These are phyloP conservation scores for Drosophila varians DNA, from an alignment of 1,140 invertebrate species.

Conservation along the genomic window DNA sequence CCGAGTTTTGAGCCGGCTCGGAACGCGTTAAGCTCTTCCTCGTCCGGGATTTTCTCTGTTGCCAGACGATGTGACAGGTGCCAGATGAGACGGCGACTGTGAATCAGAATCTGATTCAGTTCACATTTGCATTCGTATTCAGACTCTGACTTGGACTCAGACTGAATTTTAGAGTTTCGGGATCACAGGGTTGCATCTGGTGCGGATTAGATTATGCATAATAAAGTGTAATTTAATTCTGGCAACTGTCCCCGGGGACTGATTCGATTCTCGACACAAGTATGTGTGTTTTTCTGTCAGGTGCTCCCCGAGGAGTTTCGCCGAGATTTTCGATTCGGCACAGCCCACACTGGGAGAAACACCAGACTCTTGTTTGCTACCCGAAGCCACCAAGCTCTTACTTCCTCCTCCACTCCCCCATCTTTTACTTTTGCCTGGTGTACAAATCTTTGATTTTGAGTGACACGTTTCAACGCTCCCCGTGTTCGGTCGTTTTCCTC, in stretches of 20 bases:
- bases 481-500: slow-evolving; percentile 36
- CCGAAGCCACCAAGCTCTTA: not conserved
- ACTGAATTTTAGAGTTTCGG: not conserved
- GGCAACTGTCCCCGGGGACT: slow-evolving; percentile 50
- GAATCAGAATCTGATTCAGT: slow-evolving; percentile 1
- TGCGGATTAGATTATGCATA: slow-evolving; percentile 81
- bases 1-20: no score
- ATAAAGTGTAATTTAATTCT: slow-evolving; percentile 82
- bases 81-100: slow-evolving; percentile 19
- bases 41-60: slow-evolving; percentile 1
- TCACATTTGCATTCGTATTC: no score
- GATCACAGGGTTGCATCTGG: slow-evolving; percentile 56
- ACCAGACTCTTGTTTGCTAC: no score
- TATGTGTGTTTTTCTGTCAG: slow-evolving; percentile 18
- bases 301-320: slow-evolving; percentile 41
- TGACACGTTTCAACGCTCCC: slow-evolving; percentile 70
- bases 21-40: slow-evolving; percentile 26
- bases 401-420: not conserved
- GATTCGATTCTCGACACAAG: not conserved
- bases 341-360: not conserved
- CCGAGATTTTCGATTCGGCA: slow-evolving; percentile 45
- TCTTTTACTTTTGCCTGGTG: not conserved
- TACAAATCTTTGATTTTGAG: slow-evolving; percentile 30
- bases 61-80: slow-evolving; percentile 43
- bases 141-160: not conserved